Conservation (phyloP, 2,888 invertebrate species). For the Coelopa pilipes region DNA sequence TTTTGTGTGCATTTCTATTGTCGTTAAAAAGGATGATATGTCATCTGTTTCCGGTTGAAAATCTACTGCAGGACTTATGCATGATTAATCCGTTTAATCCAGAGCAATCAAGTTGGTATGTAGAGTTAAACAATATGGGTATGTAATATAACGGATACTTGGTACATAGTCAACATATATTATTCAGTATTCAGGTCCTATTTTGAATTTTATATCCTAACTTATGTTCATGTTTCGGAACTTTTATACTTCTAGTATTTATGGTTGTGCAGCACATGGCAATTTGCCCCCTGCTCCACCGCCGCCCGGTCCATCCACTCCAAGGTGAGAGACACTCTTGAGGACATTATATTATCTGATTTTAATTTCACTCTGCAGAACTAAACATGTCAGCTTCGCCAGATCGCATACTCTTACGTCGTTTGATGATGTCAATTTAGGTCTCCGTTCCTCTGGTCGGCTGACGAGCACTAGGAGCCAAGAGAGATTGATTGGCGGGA, state of each 20-base stretch:
- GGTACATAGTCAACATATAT: too few relatives aligned
- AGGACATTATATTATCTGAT: not conserved
- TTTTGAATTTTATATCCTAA: too few relatives aligned
- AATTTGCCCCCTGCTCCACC: constrained; percentile 71
- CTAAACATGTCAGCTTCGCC: constrained; percentile 91
- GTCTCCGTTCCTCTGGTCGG: constrained; percentile 66
- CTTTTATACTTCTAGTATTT: constrained; percentile 44
- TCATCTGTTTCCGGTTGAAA: constrained; percentile 28
- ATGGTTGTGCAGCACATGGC: constrained; percentile 71
- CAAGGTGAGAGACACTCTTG: constrained; percentile 47
- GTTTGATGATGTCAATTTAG: constrained; percentile 76
- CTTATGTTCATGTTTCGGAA: too few relatives aligned
- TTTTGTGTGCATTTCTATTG: constrained; percentile 33
- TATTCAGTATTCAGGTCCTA: too few relatives aligned
- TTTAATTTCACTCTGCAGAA: constrained; percentile 67
- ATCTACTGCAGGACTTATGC: constrained; percentile 18
- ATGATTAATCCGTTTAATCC: constrained; percentile 26
- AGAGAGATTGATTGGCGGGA: constrained; percentile 81
- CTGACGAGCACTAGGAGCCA: constrained; percentile 70
- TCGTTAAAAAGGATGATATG: constrained; percentile 33
- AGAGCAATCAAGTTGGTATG: constrained; percentile 29
- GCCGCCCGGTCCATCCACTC: constrained; percentile 68
- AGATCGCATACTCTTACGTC: constrained; percentile 88
- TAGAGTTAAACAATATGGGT: not conserved
- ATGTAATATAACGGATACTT: not conserved